Evolutionary conservation across 2,888 invertebrate species (phyloP).

Genomic region (Archips crataeganus): DNA sequence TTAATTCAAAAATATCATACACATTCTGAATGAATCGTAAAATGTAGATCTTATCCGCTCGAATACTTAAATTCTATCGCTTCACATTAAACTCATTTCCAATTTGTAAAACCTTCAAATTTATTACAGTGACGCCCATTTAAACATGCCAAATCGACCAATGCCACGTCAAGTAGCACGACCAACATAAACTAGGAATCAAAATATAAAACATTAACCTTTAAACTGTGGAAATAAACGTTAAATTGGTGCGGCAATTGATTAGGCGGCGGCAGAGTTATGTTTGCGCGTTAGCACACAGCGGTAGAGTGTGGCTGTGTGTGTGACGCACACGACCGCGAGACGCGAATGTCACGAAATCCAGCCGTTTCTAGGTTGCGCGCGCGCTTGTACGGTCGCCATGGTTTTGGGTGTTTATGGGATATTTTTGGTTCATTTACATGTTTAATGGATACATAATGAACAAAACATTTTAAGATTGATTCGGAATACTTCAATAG

Average conservation of each 20-base stretch:
- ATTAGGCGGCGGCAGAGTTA: conserved; percentile 21
- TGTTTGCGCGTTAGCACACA: conserved; percentile 54
- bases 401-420: conserved; percentile 47
- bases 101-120: conserved; percentile 40
- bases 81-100: conserved; percentile 25
- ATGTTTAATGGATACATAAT: no score
- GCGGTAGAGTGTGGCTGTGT: conserved; percentile 61
- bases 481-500: no score
- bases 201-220: conserved; percentile 40
- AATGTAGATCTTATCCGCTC: background rate
- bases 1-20: background rate
- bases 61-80: background rate
- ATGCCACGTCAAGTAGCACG: conserved; percentile 72
- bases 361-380: conserved; percentile 83
- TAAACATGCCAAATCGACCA: conserved; percentile 79
- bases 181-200: conserved; percentile 54
- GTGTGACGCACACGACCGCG: conserved; percentile 64
- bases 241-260: conserved; percentile 45
- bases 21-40: background rate
- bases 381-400: conserved; percentile 68
- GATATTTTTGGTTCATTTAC: background rate
- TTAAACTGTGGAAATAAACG: conserved; percentile 46
- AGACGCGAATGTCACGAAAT: conserved; percentile 80
- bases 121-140: conserved; percentile 76
- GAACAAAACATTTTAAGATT: no score